phyloP scores from a whole-genome alignment of 2,797 vertebrate species.

The Cirrhinus molitorella region DNA sequence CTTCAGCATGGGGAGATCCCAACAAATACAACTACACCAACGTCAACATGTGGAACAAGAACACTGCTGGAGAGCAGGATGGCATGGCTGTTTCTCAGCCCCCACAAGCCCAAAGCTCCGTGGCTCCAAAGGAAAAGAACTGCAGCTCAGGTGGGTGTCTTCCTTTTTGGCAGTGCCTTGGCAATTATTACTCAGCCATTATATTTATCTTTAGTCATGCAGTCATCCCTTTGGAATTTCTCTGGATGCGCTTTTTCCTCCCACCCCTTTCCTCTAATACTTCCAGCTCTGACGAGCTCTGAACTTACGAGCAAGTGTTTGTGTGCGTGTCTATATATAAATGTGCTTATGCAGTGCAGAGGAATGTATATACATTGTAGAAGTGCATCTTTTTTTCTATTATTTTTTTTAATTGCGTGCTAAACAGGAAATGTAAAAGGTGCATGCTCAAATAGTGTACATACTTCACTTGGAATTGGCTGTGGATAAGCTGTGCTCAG shows the following conservation, averaged over 20 bases:
- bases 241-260: conserved; percentile 68
- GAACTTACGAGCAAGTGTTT: not conserved
- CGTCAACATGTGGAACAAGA: conserved; percentile 96
- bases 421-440: not conserved
- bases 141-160: conserved; percentile 79
- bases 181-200: conserved; percentile 40
- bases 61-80: conserved; percentile 85
- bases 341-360: not conserved
- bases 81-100: conserved; percentile 75
- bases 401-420: not conserved
- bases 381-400: conserved; percentile 2
- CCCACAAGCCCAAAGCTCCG: conserved; percentile 75
- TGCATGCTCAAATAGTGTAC: not conserved
- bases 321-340: not conserved
- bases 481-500: conserved; percentile 43
- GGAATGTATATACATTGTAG: not conserved
- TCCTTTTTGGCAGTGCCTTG: not conserved
- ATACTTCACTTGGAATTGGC: conserved; percentile 44
- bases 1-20: conserved; percentile 96
- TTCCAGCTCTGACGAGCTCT: conserved; percentile 28
- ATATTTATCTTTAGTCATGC: conserved; percentile 56
- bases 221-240: conserved; percentile 80
- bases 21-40: conserved; percentile 88
- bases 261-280: conserved; percentile 50
- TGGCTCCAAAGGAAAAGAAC: conserved; percentile 79